Percentiles rank a stretch among this genome's conserved stretches.
Evolutionary conservation across 1,140 invertebrate genomes (phyloP).

Genomic region (Callitettix versicolor): DNA sequence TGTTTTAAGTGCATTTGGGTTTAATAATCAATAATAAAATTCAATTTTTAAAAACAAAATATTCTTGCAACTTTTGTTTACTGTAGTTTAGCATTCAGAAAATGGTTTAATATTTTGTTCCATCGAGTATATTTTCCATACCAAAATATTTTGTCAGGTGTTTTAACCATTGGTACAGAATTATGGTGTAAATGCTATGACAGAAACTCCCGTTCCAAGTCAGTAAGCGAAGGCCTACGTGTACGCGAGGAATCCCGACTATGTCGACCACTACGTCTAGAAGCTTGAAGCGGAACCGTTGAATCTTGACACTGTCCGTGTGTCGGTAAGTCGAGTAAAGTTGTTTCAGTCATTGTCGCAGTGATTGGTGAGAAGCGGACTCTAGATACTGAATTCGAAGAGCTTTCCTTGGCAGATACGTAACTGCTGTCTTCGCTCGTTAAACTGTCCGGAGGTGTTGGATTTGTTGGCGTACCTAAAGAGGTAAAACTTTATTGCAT

Average conservation of each 20-base stretch:
- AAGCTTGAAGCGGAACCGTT: conserved; percentile 47
- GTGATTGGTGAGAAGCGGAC: conserved; percentile 71
- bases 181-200: conserved; percentile 32
- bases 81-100: background rate
- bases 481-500: too few species aligned
- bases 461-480: conserved; percentile 61
- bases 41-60: background rate
- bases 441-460: conserved; percentile 73
- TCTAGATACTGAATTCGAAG: conserved; percentile 46
- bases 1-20: too few species aligned
- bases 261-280: conserved; percentile 22
- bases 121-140: background rate
- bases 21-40: background rate
- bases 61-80: background rate
- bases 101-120: background rate
- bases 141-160: background rate
- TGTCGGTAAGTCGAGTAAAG: conserved; percentile 45
- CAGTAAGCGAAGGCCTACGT: conserved; percentile 40
- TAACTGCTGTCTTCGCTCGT: conserved; percentile 77
- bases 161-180: background rate
- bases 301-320: conserved; percentile 52
- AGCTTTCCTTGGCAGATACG: conserved; percentile 66
- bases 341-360: conserved; percentile 29
- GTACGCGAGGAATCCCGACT: conserved; percentile 27
- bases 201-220: conserved; percentile 45